These are phyloP conservation scores for Drosophila pallidifrons DNA, from an alignment of 1,140 invertebrate species.

Conservation along the genomic window DNA sequence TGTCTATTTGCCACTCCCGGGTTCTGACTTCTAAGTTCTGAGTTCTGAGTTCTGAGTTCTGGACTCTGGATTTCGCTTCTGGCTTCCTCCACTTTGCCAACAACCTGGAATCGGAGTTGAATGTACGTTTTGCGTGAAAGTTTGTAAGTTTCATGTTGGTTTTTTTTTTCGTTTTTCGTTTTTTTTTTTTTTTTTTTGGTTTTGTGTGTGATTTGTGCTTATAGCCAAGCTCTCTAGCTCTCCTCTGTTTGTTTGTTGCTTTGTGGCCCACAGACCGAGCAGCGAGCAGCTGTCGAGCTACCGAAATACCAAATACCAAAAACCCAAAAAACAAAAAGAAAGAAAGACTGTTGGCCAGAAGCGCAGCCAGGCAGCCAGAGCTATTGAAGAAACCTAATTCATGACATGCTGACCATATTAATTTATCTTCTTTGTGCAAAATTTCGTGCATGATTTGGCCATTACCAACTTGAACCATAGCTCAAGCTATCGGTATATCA, in stretches of 20 bases:
- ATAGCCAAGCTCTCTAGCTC: constrained; percentile 1
- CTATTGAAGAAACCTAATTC: constrained; percentile 80
- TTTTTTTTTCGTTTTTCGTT: constrained; percentile 32
- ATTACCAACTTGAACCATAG: constrained; percentile 57
- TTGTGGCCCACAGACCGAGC: constrained; percentile 37
- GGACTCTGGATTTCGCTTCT: constrained; percentile 46
- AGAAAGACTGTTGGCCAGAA: constrained; percentile 23
- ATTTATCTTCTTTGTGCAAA: constrained; percentile 84
- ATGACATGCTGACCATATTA: constrained; percentile 85
- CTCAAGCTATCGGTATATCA: constrained; percentile 44
- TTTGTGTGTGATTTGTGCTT: constrained; percentile 21
- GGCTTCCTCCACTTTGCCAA: neutral
- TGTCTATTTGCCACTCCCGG: constrained; percentile 51
- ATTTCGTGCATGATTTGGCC: constrained; percentile 83
- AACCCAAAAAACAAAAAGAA: too few relatives aligned
- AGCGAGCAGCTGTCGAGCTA: constrained; percentile 10
- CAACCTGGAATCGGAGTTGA: constrained; percentile 49
- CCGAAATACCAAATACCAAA: neutral
- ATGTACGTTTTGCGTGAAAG: constrained; percentile 82
- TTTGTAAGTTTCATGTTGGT: constrained; percentile 55
- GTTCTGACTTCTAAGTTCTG: constrained; percentile 36
- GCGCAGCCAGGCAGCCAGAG: constrained; percentile 53
- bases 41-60: constrained; percentile 51
- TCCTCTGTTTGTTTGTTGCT: constrained; percentile 71
- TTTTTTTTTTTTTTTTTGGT: constrained; percentile 66